A percentile compares a stretch with the other conserved stretches of the same genome.
These are phyloP conservation scores for Serripes groenlandicus DNA, from an alignment of 2,888 invertebrate genomes.

Conservation along the genomic window DNA sequence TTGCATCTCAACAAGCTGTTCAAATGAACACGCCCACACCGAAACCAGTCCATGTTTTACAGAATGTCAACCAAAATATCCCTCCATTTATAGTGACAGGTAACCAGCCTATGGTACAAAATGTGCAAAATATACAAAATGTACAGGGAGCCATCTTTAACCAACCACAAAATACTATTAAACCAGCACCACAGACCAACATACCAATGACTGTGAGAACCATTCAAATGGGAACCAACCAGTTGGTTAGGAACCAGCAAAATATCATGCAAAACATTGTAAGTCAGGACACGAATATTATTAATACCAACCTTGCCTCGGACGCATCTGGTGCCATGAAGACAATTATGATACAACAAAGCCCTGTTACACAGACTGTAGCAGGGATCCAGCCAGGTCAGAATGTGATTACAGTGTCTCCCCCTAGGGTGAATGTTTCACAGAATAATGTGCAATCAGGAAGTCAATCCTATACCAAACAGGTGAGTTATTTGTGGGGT, in stretches of 20 bases:
- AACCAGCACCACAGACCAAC: not conserved
- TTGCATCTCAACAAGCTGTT: conserved; percentile 15
- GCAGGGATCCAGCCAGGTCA: conserved; percentile 25
- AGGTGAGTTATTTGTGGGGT: conserved; percentile 59
- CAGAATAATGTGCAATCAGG: conserved; percentile 34
- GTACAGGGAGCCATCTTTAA: conserved; percentile 4
- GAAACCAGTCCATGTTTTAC: not conserved
- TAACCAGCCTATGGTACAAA: conserved; percentile 29
- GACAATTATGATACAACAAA: conserved; percentile 7
- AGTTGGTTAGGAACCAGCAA: not conserved
- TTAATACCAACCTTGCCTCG: not conserved
- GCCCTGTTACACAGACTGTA: not conserved
- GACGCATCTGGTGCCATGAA: not conserved
- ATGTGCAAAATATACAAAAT: conserved; percentile 22
- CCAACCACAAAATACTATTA: not conserved
- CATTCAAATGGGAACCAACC: conserved; percentile 9
- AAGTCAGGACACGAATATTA: no score
- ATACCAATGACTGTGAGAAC: conserved; percentile 24
- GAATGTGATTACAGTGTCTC: conserved; percentile 16
- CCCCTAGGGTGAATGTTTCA: not conserved
- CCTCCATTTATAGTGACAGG: conserved; percentile 7
- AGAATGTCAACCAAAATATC: not conserved
- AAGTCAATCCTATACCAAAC: conserved; percentile 67
- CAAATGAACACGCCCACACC: not conserved
- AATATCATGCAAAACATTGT: not conserved